phyloP scores from a whole-genome alignment of 2,797 vertebrate genomes.

The Australoheros facetus region DNA sequence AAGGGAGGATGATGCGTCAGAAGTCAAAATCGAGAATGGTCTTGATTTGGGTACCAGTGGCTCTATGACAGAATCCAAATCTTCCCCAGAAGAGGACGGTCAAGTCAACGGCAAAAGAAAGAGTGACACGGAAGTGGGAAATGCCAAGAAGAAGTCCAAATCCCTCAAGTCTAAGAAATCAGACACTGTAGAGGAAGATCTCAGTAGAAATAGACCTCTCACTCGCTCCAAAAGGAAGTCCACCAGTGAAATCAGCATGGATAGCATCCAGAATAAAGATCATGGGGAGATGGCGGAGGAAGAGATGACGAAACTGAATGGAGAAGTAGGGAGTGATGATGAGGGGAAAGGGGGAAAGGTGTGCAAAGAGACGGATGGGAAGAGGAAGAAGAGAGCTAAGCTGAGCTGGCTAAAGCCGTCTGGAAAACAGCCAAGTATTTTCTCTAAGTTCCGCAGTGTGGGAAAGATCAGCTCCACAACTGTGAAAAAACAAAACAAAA shows the following conservation, averaged over 20 bases:
- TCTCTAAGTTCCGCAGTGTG: constrained; percentile 93
- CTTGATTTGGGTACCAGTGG: background rate
- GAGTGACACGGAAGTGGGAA: constrained; percentile 90
- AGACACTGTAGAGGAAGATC: constrained; percentile 67
- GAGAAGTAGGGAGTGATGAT: constrained; percentile 67
- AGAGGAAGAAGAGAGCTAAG: constrained; percentile 86
- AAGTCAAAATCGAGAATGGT: constrained; percentile 30
- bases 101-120: constrained; percentile 90
- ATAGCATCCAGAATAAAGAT: constrained; percentile 50
- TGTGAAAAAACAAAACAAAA: constrained; percentile 75
- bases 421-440: constrained; percentile 92
- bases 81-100: constrained; percentile 75
- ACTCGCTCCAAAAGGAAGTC: constrained; percentile 94
- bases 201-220: constrained; percentile 64
- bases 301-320: constrained; percentile 64
- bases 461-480: constrained; percentile 85
- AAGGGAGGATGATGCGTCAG: background rate
- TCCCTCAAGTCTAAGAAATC: constrained; percentile 81
- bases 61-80: constrained; percentile 23
- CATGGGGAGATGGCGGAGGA: constrained; percentile 63
- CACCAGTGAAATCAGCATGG: constrained; percentile 53
- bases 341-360: constrained; percentile 75
- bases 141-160: constrained; percentile 93
- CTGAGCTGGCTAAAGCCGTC: constrained; percentile 90
- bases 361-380: constrained; percentile 73